These are phyloP conservation scores for Spea bombifrons DNA, from an alignment of 2,113 vertebrate species.

Conservation along the genomic window DNA sequence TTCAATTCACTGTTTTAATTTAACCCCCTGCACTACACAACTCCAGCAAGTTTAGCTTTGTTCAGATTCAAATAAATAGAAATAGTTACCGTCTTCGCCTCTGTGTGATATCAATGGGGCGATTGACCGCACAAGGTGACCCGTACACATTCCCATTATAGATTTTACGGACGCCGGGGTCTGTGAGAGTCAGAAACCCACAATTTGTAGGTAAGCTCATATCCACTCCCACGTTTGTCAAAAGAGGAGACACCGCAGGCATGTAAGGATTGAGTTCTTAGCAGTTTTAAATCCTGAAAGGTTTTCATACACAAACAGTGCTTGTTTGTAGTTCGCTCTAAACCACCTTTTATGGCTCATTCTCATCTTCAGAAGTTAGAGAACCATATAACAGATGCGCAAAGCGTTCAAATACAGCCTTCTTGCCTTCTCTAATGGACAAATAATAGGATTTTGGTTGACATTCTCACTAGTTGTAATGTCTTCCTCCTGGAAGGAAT, in stretches of 20 bases:
- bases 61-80: no score
- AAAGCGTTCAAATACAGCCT: neutral
- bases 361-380: slow-evolving; percentile 11
- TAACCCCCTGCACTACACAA: no score
- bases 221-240: slow-evolving; percentile 7
- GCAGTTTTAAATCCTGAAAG: neutral
- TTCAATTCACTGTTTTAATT: no score
- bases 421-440: neutral
- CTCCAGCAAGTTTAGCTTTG: no score
- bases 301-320: neutral
- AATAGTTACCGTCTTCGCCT: slow-evolving; percentile 71
- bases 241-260: neutral
- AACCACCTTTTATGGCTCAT: neutral
- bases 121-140: slow-evolving; percentile 71
- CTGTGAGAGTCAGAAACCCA: slow-evolving; percentile 59
- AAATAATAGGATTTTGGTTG: neutral
- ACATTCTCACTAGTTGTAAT: neutral
- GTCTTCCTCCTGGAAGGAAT: neutral
- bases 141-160: slow-evolving; percentile 62
- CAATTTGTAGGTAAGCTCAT: slow-evolving; percentile 70
- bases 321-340: neutral
- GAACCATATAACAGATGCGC: neutral
- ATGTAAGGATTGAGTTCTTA: neutral
- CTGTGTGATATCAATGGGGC: slow-evolving; percentile 73
- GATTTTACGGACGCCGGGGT: slow-evolving; percentile 44